Percentiles rank a stretch among this genome's conserved stretches.
Conservation (phyloP, 2,888 invertebrate species). For the Pherbina coryleti region DNA sequence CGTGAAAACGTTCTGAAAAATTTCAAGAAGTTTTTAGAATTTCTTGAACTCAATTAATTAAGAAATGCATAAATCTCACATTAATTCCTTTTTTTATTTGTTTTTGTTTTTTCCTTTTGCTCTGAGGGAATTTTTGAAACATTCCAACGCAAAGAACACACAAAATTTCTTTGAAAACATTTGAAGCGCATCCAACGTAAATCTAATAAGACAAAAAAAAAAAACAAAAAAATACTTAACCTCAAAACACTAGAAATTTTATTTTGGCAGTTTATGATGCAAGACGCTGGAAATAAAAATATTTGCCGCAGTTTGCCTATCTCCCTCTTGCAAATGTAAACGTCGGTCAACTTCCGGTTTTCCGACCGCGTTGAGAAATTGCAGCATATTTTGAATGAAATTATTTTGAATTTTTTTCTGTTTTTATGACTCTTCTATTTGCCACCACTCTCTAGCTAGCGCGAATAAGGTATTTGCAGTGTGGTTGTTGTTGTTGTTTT, state of each 20-base stretch:
- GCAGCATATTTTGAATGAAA: background rate
- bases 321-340: background rate
- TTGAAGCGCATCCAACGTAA: too few species aligned
- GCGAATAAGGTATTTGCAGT: background rate
- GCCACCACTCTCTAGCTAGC: background rate
- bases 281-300: background rate
- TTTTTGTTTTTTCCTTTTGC: background rate
- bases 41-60: background rate
- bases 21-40: background rate
- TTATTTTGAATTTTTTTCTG: background rate
- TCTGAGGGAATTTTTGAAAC: background rate
- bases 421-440: constrained; percentile 7
- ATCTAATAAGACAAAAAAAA: too few species aligned
- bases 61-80: background rate
- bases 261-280: constrained; percentile 2
- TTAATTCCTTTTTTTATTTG: background rate
- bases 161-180: too few species aligned
- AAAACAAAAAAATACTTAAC: too few species aligned
- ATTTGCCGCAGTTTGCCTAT: background rate
- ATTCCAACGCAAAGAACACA: too few species aligned
- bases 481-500: background rate
- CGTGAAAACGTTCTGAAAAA: background rate
- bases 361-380: background rate
- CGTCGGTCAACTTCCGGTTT: constrained; percentile 24
- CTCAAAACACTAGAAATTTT: too few species aligned